Evolutionary conservation across 2,797 vertebrate species (phyloP).

Genomic region (Propithecus deckenii): DNA sequence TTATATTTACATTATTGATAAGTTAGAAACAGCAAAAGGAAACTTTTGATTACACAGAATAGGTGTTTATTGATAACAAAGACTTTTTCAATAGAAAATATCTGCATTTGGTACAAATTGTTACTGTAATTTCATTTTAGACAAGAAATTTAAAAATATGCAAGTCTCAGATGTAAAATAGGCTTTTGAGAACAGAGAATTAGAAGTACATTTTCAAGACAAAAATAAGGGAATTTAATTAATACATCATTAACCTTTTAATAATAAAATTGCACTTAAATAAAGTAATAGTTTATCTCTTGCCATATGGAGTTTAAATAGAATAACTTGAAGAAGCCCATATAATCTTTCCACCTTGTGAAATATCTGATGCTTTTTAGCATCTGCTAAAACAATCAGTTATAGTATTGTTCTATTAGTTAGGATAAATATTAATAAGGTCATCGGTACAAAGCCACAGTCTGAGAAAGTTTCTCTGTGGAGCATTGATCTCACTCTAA

Average conservation of each 20-base stretch:
- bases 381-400: not conserved
- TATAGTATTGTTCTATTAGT: not conserved
- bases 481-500: conserved; percentile 62
- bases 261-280: not conserved
- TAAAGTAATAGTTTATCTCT: not conserved
- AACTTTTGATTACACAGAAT: not conserved
- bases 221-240: not conserved
- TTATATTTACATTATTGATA: not conserved
- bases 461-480: conserved; percentile 68
- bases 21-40: not conserved
- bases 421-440: not conserved
- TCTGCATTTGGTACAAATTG: not conserved
- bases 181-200: not conserved
- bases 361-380: not conserved
- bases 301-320: not conserved
- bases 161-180: not conserved
- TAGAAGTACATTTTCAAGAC: not conserved
- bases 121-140: not conserved
- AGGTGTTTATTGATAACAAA: not conserved
- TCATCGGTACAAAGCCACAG: not conserved
- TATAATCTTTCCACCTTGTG: not conserved
- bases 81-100: conserved; percentile 5
- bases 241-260: not conserved
- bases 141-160: not conserved
- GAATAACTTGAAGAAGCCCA: not conserved